These are phyloP conservation scores for Ormyrus nitidulus DNA, from an alignment of 2,888 invertebrate species.

Conservation along the genomic window DNA sequence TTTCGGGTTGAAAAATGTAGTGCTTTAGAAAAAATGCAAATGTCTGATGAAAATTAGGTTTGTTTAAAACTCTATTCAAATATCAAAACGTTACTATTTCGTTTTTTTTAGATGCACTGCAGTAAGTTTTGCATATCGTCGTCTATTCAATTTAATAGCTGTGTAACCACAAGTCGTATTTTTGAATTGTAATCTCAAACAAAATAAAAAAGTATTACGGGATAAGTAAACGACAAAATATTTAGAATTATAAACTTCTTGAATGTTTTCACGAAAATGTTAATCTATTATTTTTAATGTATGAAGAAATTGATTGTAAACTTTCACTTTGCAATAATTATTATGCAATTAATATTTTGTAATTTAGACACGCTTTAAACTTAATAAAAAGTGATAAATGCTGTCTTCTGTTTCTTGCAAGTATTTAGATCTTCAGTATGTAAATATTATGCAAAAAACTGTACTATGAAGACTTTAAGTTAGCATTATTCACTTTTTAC, in stretches of 20 bases:
- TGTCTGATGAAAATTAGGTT: no score
- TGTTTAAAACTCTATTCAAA: conserved; percentile 3
- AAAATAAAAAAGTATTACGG: conserved; percentile 59
- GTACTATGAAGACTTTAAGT: no score
- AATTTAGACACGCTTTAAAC: conserved; percentile 8
- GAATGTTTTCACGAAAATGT: conserved; percentile 12
- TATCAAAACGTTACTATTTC: conserved; percentile 37
- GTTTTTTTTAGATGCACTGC: conserved; percentile 13
- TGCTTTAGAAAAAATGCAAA: neutral
- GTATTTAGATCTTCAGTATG: neutral
- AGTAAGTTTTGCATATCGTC: conserved; percentile 31
- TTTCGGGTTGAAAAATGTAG: conserved; percentile 16
- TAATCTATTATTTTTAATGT: no score
- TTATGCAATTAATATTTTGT: neutral
- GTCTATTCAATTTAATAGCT: conserved; percentile 60
- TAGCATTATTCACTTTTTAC: neutral
- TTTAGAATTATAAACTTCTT: conserved; percentile 4
- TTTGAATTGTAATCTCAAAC: conserved; percentile 72
- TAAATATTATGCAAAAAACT: no score
- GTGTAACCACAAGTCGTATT: conserved; percentile 74
- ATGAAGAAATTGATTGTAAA: conserved; percentile 14
- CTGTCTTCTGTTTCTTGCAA: conserved; percentile 12
- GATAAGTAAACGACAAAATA: conserved; percentile 47
- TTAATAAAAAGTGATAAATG: conserved; percentile 27
- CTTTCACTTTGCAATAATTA: no score